Percentiles rank a stretch among this genome's conserved stretches.
These are phyloP conservation scores for Hassar affinis DNA, from an alignment of 2,113 vertebrate species.

Conservation along the genomic window DNA sequence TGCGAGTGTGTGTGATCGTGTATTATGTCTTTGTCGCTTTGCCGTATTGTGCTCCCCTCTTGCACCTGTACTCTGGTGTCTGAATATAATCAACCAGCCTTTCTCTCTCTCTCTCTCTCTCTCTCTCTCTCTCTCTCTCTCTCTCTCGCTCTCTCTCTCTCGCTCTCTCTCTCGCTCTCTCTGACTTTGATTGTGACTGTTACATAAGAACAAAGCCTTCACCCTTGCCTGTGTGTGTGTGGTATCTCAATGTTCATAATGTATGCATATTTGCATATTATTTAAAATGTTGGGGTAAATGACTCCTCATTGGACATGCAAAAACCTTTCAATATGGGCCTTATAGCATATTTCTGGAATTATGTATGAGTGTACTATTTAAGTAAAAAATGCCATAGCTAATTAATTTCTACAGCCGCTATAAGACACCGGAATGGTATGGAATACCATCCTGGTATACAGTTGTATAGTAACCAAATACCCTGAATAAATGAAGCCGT, in stretches of 20 bases:
- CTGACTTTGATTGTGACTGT: background rate
- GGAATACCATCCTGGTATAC: too few relatives aligned
- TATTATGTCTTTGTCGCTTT: constrained; percentile 36
- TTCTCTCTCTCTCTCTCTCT: constrained; percentile 23
- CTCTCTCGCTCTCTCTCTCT: background rate
- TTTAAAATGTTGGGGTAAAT: background rate
- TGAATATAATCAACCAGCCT: constrained; percentile 60
- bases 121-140: background rate
- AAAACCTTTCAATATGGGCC: background rate
- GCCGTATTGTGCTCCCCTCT: constrained; percentile 29
- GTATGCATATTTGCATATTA: background rate
- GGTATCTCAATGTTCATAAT: background rate
- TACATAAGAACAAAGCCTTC: constrained; percentile 25
- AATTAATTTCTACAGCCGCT: background rate
- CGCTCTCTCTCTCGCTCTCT: background rate
- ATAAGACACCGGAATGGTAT: too few relatives aligned
- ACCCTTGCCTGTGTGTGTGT: constrained; percentile 9
- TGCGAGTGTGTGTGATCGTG: constrained; percentile 52
- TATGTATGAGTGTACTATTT: background rate
- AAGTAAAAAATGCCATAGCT: background rate
- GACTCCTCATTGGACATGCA: background rate
- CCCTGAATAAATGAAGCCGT: background rate
- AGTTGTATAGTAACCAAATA: background rate
- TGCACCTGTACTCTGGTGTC: constrained; percentile 57
- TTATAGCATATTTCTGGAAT: background rate